Base-by-base conservation (phyloP, 2,797 vertebrate species). In the Schizothorax lantsangensis region DNA sequence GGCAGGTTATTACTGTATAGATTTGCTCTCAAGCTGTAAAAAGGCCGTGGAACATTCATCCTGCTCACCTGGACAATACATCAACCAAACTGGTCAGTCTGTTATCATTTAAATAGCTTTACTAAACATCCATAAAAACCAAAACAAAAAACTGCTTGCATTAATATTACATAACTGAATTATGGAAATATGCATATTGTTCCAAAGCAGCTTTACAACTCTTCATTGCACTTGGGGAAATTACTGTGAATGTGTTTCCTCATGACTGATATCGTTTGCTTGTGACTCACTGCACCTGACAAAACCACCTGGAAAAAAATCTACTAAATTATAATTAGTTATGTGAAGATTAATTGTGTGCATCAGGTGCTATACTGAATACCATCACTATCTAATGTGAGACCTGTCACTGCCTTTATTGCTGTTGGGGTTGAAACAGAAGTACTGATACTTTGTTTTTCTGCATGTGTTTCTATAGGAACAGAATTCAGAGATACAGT, bases 21-120 rank as follows among this genome's bases (percentile, higher is more conserved):
- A 89, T 0, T 0, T 0, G 0, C 14, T 3, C 6, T 0, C 26
- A 2, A 17, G 33, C 3, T 94, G 93, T 79, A 5, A 0, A 49
- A 23, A 23, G 47, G 92, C 92, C 11, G 6, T 38, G 33, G 78
- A 57, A 71, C 91, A 93, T 88, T 89, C 17, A 1, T n/a, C 6
- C 8, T 93, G 93, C 88, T 2, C 54, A 52, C 85, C 88, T 81
- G 93, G 93, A 54, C 88, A 93, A 11, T 92, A 90, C 52, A 90
- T 93, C 79, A 78, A 54, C 11, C 45, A 82, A 5, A 84, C 15
- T 0, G 82, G 69, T 80, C 43, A 84, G 68, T 15, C 14, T 15
- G 47, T 49, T 15, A 49, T 15, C 47, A 15, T 5, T 49, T 5
- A 49, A 15, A 15, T 14, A 49, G 14, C 14, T 49, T 49, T 49